phyloP scores from a whole-genome alignment of 2,888 invertebrate species.

The Dusona sp. region DNA sequence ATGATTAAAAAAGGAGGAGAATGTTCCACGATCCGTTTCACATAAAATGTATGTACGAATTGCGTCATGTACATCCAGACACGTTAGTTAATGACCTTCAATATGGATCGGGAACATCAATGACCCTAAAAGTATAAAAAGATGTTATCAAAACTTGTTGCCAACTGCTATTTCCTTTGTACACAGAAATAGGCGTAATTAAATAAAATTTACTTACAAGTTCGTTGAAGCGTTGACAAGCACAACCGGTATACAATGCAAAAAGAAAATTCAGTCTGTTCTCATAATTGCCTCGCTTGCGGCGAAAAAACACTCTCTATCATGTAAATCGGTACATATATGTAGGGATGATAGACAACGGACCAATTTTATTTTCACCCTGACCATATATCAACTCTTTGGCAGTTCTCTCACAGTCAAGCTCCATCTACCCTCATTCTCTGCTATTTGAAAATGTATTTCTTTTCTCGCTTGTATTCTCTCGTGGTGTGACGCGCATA shows the following conservation, averaged over 20 bases:
- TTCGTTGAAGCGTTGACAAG: background rate
- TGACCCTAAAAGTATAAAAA: background rate
- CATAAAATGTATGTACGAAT: background rate
- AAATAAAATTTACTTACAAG: background rate
- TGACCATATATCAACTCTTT: background rate
- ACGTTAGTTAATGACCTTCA: background rate
- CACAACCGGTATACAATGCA: background rate
- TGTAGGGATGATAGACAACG: background rate
- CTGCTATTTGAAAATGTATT: background rate
- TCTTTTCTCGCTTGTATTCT: conserved; percentile 14
- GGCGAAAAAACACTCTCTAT: background rate
- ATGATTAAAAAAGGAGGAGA: conserved; percentile 36
- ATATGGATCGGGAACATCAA: background rate
- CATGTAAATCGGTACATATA: background rate
- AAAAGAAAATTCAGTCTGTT: background rate
- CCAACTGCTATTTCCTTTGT: background rate
- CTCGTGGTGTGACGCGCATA: conserved; percentile 43
- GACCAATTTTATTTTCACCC: background rate
- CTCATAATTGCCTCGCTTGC: background rate
- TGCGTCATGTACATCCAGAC: background rate
- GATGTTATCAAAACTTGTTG: background rate
- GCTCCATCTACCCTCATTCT: background rate
- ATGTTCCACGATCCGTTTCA: conserved; percentile 27
- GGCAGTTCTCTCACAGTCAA: background rate
- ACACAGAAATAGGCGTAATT: background rate